These are phyloP conservation scores for Scaptomyza caliginosa DNA, from an alignment of 2,888 invertebrate species.

Conservation along the genomic window DNA sequence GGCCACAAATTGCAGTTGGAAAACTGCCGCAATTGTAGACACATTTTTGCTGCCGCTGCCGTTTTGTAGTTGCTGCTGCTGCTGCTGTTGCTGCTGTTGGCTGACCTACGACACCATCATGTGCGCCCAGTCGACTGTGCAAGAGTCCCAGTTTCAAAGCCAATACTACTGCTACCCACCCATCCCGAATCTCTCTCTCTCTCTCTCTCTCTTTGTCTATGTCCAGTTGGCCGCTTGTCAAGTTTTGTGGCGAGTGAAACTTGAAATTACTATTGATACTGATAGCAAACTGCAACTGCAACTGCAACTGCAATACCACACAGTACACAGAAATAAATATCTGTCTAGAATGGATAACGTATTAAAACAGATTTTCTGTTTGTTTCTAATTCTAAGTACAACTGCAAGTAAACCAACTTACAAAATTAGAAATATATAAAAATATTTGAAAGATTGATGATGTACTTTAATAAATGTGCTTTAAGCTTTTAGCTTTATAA, in stretches of 20 bases:
- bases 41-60: conserved; percentile 45
- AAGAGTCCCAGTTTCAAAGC: conserved; percentile 28
- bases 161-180: conserved; percentile 10
- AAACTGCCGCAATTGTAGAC: conserved; percentile 65
- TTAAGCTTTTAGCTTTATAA: neutral
- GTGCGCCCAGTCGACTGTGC: conserved; percentile 39
- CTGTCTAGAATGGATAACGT: neutral
- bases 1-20: conserved; percentile 80
- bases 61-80: conserved; percentile 29
- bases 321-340: conserved; percentile 4
- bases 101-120: conserved; percentile 78
- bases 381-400: too few species aligned
- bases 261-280: conserved; percentile 80
- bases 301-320: conserved; percentile 35
- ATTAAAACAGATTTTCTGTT: neutral
- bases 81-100: conserved; percentile 32
- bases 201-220: conserved; percentile 2
- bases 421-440: neutral
- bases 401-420: too few species aligned
- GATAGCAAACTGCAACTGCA: conserved; percentile 70
- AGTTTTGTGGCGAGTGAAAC: conserved; percentile 64
- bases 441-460: neutral
- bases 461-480: conserved; percentile 12
- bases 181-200: neutral
- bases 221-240: conserved; percentile 46